phyloP scores from a whole-genome alignment of 2,888 invertebrate genomes.

The Drosophila mayaguana region DNA sequence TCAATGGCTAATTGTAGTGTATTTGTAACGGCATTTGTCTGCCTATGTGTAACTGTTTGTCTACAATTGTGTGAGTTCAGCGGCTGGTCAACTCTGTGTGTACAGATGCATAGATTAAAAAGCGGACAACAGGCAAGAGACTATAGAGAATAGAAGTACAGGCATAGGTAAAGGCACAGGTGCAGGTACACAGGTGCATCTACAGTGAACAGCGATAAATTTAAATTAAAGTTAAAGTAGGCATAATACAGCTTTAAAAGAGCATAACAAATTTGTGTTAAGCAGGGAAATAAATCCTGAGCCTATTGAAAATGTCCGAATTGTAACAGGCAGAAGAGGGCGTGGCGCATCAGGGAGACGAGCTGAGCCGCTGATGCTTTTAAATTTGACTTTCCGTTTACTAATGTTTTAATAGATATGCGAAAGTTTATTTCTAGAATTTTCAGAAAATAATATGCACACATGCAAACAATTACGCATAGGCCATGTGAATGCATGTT shows the following conservation, averaged over 20 bases:
- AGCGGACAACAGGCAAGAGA: background rate
- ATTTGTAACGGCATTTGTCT: slow-evolving; percentile 15
- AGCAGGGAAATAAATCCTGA: too few species aligned
- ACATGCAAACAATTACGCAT: background rate
- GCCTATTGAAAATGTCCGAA: too few species aligned
- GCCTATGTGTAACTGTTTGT: background rate
- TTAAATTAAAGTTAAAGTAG: too few species aligned
- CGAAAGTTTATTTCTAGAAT: background rate
- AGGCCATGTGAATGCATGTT: slow-evolving; percentile 4
- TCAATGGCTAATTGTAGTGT: slow-evolving; percentile 71
- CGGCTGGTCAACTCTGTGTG: slow-evolving; percentile 36
- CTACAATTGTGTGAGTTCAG: slow-evolving; percentile 28
- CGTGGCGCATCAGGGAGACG: too few species aligned
- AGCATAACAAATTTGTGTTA: too few species aligned
- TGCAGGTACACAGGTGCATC: background rate
- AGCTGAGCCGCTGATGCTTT: too few species aligned
- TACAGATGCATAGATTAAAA: slow-evolving; percentile 25
- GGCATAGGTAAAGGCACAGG: background rate
- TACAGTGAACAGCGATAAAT: background rate
- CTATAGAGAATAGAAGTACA: background rate
- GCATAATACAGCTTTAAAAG: too few species aligned
- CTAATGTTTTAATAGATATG: too few species aligned
- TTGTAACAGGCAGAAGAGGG: too few species aligned
- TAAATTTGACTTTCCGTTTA: too few species aligned
- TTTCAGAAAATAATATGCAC: background rate